phyloP scores from a whole-genome alignment of 2,888 invertebrate genomes.

The Melanophora roralis region DNA sequence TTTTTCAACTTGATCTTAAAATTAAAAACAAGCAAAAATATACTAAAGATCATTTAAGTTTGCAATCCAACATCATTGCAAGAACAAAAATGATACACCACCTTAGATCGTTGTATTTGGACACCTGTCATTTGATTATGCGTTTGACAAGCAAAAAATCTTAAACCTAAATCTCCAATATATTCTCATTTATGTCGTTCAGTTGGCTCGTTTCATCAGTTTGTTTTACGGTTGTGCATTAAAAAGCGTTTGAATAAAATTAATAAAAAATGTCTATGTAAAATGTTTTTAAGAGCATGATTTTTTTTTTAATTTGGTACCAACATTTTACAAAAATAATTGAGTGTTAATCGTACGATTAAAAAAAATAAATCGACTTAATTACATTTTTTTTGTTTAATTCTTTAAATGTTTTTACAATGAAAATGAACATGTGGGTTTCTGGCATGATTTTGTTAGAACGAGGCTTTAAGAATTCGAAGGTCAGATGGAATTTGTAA shows the following conservation, averaged over 20 bases:
- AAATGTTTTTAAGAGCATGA: neutral
- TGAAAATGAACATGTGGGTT: too few species aligned
- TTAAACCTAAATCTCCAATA: constrained; percentile 4
- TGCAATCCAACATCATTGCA: neutral
- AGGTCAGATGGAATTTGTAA: too few species aligned
- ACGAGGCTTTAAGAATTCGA: too few species aligned
- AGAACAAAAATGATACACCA: constrained; percentile 47
- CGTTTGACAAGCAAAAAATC: neutral
- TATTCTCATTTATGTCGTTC: neutral
- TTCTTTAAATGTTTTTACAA: too few species aligned
- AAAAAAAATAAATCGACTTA: neutral
- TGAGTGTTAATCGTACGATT: neutral
- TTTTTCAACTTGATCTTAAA: constrained; percentile 33
- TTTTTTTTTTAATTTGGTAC: constrained; percentile 10
- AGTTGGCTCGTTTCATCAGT: neutral
- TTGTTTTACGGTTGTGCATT: neutral
- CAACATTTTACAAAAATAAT: constrained; percentile 4
- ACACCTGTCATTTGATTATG: neutral
- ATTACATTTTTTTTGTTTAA: neutral
- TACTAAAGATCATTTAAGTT: neutral
- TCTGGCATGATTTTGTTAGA: too few species aligned
- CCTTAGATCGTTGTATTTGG: neutral
- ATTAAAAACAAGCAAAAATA: neutral
- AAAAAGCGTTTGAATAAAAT: neutral
- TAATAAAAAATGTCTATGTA: neutral